Conservation (phyloP, 2,888 invertebrate genomes). For the Eupeodes luniger region DNA sequence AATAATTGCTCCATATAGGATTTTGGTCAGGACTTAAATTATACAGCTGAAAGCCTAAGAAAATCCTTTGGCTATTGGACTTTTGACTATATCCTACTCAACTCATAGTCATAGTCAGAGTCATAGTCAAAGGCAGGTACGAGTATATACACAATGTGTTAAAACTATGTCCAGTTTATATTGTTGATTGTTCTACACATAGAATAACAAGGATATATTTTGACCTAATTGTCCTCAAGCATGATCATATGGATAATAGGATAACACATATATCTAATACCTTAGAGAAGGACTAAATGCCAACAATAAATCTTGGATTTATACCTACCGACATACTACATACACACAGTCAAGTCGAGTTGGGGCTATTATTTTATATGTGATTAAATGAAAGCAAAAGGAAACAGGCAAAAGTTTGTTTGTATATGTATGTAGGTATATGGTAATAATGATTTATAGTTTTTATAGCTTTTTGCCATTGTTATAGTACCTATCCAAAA, state of each 20-base stretch:
- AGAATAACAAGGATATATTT: conserved; percentile 48
- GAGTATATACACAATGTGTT: conserved; percentile 24
- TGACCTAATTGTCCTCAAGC: conserved; percentile 40
- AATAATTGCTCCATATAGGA: conserved; percentile 5
- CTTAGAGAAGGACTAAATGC: conserved; percentile 39
- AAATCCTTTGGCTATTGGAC: conserved; percentile 40
- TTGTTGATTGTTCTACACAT: conserved; percentile 40
- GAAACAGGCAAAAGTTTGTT: background rate
- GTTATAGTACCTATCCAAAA: background rate
- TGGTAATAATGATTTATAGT: conserved; percentile 16
- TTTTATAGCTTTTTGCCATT: background rate
- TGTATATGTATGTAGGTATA: too few species aligned
- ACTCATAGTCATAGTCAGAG: too few species aligned
- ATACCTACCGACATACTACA: background rate
- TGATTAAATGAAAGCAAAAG: conserved; percentile 19
- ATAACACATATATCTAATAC: conserved; percentile 18
- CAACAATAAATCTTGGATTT: conserved; percentile 29
- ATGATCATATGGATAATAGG: conserved; percentile 1
- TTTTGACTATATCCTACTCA: background rate
- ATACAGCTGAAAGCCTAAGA: conserved; percentile 22
- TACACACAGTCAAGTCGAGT: background rate
- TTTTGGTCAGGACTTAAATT: background rate
- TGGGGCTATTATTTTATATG: conserved; percentile 9
- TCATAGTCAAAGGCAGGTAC: too few species aligned
- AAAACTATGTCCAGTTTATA: background rate